Base-by-base conservation (phyloP, 2,113 vertebrate genomes). In the Phylloscopus trochilus region DNA sequence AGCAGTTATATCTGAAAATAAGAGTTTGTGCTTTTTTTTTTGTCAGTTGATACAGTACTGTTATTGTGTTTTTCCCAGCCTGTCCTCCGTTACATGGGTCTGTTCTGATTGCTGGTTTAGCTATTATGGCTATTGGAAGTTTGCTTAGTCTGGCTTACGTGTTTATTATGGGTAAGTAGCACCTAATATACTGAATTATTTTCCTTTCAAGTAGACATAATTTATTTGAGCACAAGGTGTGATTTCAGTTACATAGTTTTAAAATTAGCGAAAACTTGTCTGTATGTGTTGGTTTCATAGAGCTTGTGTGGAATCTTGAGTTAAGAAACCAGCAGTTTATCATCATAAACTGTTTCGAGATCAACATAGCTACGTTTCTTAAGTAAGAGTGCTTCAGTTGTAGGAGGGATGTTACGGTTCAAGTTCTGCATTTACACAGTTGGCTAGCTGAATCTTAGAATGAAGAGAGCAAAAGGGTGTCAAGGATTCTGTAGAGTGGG, bases 61-160 rank as follows among this genome's bases (percentile, higher is more conserved):
- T 92, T 43, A 13, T 77, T 56, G 49, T 39, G 79, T 92, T 96
- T 97, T 95, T 51, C 92, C 90, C 97, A 98, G 98, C 88, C 24
- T 98, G 98, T 75, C 78, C 93, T 67, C 96, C 97, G 1, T 62
- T 75, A 82, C 95, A 97, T 16, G 97, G 83, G 21, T 95, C 98
- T 81, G 92, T 98, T 89, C 39, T 98, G 94, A 97, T 98, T 97
- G 95, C 97, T 96, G 98, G 98, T 92, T 97, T 98, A 97, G 97
- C 95, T 93, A 91, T 98, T 97, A 91, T 97, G 90, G 97, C 97
- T 96, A 74, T 97, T 97, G 96, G 92, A 94, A 94, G 87, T 95
- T 92, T 97, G 95, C 82, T 97, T 93, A 98, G 97, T 94, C 94
- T 98, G 97, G 95, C 74, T 96, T 98, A 97, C 95, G 91, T 98